Evolutionary conservation across 1,140 invertebrate species (phyloP), one percentile per base, ranked within the genome.

Genomic region (Neuroterus valhalla): DNA sequence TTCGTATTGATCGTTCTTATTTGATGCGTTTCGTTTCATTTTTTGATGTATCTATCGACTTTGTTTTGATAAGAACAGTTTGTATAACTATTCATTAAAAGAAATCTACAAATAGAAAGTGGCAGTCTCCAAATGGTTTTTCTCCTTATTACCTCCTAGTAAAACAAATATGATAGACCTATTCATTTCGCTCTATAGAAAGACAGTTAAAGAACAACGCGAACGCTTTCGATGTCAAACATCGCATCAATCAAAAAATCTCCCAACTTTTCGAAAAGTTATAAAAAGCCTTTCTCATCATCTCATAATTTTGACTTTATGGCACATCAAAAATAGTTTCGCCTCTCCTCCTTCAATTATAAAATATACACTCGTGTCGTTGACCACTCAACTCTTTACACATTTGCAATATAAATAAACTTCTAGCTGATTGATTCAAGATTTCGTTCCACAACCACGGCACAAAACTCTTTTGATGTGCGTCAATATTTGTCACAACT

Each of bases 251-350:
- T 15, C 23, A 26, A 62, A 62, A 62, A 38, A 62, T 38, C 31
- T 38, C 31, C 10, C 31, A 38, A 38, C 31, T 38, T 38, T 8
- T 38, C 10, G 10, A 38, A 48, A 15, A 62, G 52, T 62, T 21
- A 14, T 8, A n/a, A n/a, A n/a, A n/a, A 62, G 26, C 23, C 23
- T 14, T 14, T 62, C 15, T 15, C 26, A 62, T 62, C 55, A 15
- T n/a, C 31, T 62, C 55, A 31, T 8, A 62, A 62, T 62, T 62
- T 62, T 62, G 55, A 62, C 55, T 62, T 62, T 62, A 62, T 62
- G 55, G 55, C 55, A 62, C 55, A 62, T 62, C 55, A 62, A 62
- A 62, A 62, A 62, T 62, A 62, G 55, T 62, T 62, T 62, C 55
- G 55, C 26, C 55, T 62, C 11, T 19, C 11, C 23, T 52, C 15